These are phyloP conservation scores for Periphyllus acericola DNA, from an alignment of 2,888 invertebrate genomes.

Conservation along the genomic window DNA sequence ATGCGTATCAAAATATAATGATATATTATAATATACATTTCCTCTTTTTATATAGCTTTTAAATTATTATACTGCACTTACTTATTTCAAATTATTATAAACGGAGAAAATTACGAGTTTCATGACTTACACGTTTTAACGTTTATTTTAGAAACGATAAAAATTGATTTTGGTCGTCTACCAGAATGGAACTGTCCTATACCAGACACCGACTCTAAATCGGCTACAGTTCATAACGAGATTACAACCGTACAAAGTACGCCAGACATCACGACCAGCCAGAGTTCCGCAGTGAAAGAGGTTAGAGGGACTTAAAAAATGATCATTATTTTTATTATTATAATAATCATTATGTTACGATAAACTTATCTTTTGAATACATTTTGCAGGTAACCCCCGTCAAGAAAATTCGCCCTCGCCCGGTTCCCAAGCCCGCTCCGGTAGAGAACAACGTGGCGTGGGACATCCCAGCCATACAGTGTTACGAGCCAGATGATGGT, in stretches of 20 bases:
- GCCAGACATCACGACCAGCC: not conserved
- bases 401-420: slow-evolving; percentile 52
- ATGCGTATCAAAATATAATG: no score
- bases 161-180: slow-evolving; percentile 86
- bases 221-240: slow-evolving; percentile 39
- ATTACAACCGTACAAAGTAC: slow-evolving; percentile 18
- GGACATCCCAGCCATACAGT: slow-evolving; percentile 89
- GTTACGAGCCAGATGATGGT: slow-evolving; percentile 89
- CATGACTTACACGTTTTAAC: not conserved
- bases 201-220: slow-evolving; percentile 72
- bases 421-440: slow-evolving; percentile 69
- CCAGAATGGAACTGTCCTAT: slow-evolving; percentile 94
- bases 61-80: no score
- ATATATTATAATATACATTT: no score
- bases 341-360: not conserved
- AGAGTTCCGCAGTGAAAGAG: slow-evolving; percentile 13
- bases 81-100: not conserved
- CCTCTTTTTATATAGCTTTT: no score
- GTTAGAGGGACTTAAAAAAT: not conserved
- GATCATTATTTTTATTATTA: no score
- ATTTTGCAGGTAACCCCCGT: slow-evolving; percentile 30
- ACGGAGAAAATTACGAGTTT: not conserved
- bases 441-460: slow-evolving; percentile 72
- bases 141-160: slow-evolving; percentile 67
- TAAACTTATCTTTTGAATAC: not conserved